Base-by-base conservation (phyloP, 2,113 vertebrate species). In the Nematolebias whitei region DNA sequence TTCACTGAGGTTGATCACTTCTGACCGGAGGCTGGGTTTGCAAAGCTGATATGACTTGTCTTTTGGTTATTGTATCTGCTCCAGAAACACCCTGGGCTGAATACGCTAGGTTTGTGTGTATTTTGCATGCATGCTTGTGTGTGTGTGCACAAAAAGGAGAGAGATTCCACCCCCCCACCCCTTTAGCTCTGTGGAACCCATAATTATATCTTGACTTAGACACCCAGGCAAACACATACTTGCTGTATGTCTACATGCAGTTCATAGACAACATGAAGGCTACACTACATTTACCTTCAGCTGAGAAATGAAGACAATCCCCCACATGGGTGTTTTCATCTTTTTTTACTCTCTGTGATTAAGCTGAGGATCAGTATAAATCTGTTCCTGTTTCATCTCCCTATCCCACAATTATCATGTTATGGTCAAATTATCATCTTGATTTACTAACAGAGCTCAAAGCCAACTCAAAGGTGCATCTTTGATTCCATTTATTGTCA, bases 21-120 rank as follows among this genome's bases (percentile, higher is more conserved):
- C 89, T 84, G 79, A 90, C 89, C 84, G 67, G 74, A 90, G 89
- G 49, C 83, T 93, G 85, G 91, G 88, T 92, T 93, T 92, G 94
- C 90, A 72, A 90, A 91, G 88, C 93, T 93, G 94, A 94, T 93
- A 90, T 90, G 93, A 95, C 93, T 93, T 96, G 96, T 93, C 91
- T 94, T 94, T 91, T 85, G 91, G 92, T 95, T 95, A 93, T 35
- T 84, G 44, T 26, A 23, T 59, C 78, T 5, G 86, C 95, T 92
- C 93, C 93, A 94, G 88, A 91, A 88, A 84, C 58, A 86, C 91
- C 92, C 68, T 63, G 68, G 91, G 92, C 90, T 74, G 88, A 92
- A 89, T 67, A 88, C 87, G 89, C 81, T 89, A 93, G 92, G 92
- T 78, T 91, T 87, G 65, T 41, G 22, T 83, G 90, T 87, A 83